Base-by-base conservation (phyloP, 2,888 invertebrate genomes). In the Cremastinae sp. region DNA sequence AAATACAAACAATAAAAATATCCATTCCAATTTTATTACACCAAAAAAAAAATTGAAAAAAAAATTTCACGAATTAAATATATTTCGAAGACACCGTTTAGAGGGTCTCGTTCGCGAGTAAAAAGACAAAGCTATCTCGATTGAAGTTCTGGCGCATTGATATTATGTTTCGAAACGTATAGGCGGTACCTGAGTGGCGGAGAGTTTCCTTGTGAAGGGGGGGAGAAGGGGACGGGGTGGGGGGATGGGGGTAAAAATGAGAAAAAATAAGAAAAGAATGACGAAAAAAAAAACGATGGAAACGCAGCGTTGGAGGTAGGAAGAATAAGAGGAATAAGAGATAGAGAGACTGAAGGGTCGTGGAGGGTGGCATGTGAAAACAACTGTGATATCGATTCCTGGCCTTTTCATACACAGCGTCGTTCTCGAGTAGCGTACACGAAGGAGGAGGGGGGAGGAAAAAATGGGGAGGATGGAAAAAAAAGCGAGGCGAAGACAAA, bases 331-430 rank as follows among this genome's bases (percentile, higher is more conserved):
- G 28, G 61, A 35, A 14, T 41, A 39, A 59, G 59, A 65, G 71
- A 66, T 35, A 37, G 66, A 66, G 68, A 71, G 47, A 53, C 43
- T 37, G 74, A 51, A 55, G 66, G 72, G 53, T 74, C 53, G 53
- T 55, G 55, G 55, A 41, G 66, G 68, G 69, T 64, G 72, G 72
- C 45, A 73, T 71, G 75, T 68, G 71, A 72, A 75, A 75, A 75
- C 75, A 75, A 75, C 75, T 68, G 74, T 70, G 56, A 72, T 77
- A 80, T 75, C 66, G 75, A 80, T 74, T 75, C 41, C 74, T 14
- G 49, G 62, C 68, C 75, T 75, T 72, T 75, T 75, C 71, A 72
- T 75, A 68, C 71, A 55, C 70, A 62, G 75, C 71, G 71, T 72
- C 37, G 71, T 66, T 72, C 68, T 75, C 75, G 53, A 75, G 75